A percentile compares a stretch with the other conserved stretches of the same genome.
phyloP scores from a whole-genome alignment of 2,888 invertebrate species.

The Liopterus haemorrhoidalis region DNA sequence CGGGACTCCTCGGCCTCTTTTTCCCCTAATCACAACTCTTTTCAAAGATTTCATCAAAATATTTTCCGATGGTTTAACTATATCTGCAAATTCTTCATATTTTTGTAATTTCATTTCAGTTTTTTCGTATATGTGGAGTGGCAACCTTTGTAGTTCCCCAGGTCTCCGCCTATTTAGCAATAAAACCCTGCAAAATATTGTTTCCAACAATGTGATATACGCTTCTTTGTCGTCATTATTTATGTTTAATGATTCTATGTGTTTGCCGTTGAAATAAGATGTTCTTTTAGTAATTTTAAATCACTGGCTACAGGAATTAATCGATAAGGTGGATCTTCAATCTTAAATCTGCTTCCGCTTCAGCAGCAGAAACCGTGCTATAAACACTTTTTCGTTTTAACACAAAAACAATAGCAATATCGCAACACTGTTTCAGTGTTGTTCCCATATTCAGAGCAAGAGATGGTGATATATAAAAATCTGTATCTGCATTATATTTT shows the following conservation, averaged over 20 bases:
- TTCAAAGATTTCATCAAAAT: conserved; percentile 32
- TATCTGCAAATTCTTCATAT: conserved; percentile 32
- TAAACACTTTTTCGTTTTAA: conserved; percentile 17
- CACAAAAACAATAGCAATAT: conserved; percentile 17
- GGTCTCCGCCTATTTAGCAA: conserved; percentile 32
- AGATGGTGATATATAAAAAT: conserved; percentile 11
- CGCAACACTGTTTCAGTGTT: conserved; percentile 17
- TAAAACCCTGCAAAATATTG: conserved; percentile 30
- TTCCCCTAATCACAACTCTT: conserved; percentile 32
- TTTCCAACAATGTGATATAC: conserved; percentile 28
- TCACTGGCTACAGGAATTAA: conserved; percentile 18
- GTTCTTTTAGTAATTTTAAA: conserved; percentile 16
- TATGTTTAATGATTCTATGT: no score
- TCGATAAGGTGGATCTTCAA: conserved; percentile 26
- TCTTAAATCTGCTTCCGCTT: conserved; percentile 27
- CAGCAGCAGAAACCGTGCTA: conserved; percentile 11
- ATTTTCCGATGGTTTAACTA: conserved; percentile 29
- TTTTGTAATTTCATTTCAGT: not conserved
- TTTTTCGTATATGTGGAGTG: conserved; percentile 24
- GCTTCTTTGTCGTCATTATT: conserved; percentile 18
- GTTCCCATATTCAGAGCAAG: conserved; percentile 16
- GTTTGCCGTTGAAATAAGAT: conserved; percentile 9
- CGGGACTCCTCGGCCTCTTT: conserved; percentile 32
- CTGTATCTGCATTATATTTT: conserved; percentile 14
- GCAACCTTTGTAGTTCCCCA: conserved; percentile 32